Evolutionary conservation across 2,888 invertebrate genomes (phyloP), one percentile per base, ranked within the genome.

Genomic region (Erpobdella octoculata): DNA sequence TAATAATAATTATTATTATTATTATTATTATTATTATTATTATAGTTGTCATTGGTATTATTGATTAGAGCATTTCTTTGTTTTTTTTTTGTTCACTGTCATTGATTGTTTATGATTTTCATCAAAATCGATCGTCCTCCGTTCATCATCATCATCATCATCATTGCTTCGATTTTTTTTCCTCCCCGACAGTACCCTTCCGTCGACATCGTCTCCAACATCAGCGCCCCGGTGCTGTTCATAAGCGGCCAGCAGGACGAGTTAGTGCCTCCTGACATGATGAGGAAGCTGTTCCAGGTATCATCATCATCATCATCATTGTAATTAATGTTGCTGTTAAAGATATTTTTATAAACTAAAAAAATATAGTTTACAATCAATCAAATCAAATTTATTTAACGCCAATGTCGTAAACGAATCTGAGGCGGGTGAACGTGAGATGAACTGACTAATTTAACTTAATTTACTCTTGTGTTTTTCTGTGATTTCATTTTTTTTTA

Each of bases 251-350:
- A 90, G 75, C 88, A 89, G 35, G 95, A 95, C 82, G 87, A 88
- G 18, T 84, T 95, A 71, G 92, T 96, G 38, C 95, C 95, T 66
- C 92, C 94, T 1, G 85, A 87, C 68, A 95, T 95, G 94, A 92
- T 92, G 88, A 86, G 88, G 74, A 88, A 89, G 73, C 85, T 95
- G 70, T 90, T 89, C 80, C 86, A 88, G 77, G 83, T 83, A n/a
- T n/a, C n/a, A n/a, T n/a, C n/a, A n/a, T n/a, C n/a, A n/a, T n/a
- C n/a, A n/a, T n/a, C n/a, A n/a, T n/a, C n/a, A n/a, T n/a, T n/a
- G n/a, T n/a, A n/a, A n/a, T n/a, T n/a, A n/a, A n/a, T n/a, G n/a
- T n/a, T n/a, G n/a, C n/a, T n/a, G n/a, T n/a, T n/a, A n/a, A n/a
- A n/a, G n/a, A n/a, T n/a, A n/a, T n/a, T n/a, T n/a, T n/a, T n/a